A percentile compares a stretch with the other conserved stretches of the same genome.
Conservation (phyloP, 2,113 vertebrate species). For the Tychaedon coryphoeus region DNA sequence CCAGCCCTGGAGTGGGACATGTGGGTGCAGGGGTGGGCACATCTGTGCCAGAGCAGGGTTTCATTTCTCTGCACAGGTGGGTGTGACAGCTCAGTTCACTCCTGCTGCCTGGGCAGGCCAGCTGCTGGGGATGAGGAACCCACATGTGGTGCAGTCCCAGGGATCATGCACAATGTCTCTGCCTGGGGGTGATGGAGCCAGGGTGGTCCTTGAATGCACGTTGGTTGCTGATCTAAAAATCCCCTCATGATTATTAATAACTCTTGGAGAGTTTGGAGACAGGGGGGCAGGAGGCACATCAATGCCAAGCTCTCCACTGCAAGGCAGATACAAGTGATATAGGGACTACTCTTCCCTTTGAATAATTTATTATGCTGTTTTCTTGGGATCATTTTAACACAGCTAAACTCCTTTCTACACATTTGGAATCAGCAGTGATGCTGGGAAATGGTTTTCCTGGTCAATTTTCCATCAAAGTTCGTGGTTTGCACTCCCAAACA, state of each 20-base stretch:
- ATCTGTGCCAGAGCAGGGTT: background rate
- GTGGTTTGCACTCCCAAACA: background rate
- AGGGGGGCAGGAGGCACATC: background rate
- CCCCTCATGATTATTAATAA: accelerated
- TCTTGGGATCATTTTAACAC: background rate
- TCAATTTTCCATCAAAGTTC: background rate
- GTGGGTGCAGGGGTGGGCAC: background rate
- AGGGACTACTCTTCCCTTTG: background rate
- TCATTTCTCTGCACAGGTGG: background rate
- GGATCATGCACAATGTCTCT: accelerated
- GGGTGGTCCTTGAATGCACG: background rate
- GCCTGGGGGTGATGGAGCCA: accelerated
- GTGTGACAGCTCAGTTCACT: background rate
- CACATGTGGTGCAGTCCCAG: accelerated
- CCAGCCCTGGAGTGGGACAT: background rate
- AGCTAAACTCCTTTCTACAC: background rate
- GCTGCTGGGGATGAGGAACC: background rate
- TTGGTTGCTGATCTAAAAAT: background rate
- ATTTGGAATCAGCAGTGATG: background rate
- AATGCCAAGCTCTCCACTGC: background rate
- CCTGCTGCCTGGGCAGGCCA: accelerated
- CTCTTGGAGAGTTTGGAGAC: background rate
- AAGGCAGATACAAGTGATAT: accelerated
- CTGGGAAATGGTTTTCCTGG: background rate
- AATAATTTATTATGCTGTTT: background rate